phyloP scores from a whole-genome alignment of 2,888 invertebrate species.

The Callimorpha dominula region DNA sequence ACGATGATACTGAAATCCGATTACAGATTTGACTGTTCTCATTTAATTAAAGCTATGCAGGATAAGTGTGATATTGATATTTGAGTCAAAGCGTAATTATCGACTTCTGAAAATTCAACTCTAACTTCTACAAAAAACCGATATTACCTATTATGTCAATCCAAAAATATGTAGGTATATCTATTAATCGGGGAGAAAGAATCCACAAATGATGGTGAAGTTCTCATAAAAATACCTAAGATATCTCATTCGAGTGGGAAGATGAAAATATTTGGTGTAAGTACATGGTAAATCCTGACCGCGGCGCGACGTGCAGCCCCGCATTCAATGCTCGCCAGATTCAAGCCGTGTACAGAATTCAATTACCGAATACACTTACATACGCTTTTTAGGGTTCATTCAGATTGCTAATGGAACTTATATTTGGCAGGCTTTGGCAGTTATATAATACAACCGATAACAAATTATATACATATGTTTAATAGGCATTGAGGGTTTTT shows the following conservation, averaged over 20 bases:
- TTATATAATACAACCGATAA: neutral
- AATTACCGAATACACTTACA: slow-evolving; percentile 72
- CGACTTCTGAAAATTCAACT: too few species aligned
- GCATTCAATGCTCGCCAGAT: slow-evolving; percentile 64
- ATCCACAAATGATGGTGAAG: slow-evolving; percentile 64
- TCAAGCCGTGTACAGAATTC: slow-evolving; percentile 75
- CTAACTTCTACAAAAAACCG: neutral
- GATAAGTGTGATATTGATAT: neutral
- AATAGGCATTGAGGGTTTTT: neutral
- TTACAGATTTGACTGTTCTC: neutral
- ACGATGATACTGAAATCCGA: neutral
- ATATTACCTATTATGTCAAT: neutral
- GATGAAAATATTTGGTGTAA: slow-evolving; percentile 74
- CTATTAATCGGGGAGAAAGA: slow-evolving; percentile 27
- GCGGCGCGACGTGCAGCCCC: slow-evolving; percentile 70
- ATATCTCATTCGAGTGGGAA: slow-evolving; percentile 71
- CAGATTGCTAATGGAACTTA: neutral
- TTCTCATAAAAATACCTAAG: slow-evolving; percentile 74
- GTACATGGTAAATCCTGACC: slow-evolving; percentile 79
- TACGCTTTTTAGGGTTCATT: slow-evolving; percentile 62
- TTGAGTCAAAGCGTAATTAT: too few species aligned
- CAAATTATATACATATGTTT: neutral
- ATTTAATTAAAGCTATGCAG: neutral
- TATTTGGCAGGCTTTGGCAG: too few species aligned
- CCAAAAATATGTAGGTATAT: neutral